These are phyloP conservation scores for Keiferia lycopersicella DNA, from an alignment of 2,888 invertebrate genomes.

Conservation along the genomic window DNA sequence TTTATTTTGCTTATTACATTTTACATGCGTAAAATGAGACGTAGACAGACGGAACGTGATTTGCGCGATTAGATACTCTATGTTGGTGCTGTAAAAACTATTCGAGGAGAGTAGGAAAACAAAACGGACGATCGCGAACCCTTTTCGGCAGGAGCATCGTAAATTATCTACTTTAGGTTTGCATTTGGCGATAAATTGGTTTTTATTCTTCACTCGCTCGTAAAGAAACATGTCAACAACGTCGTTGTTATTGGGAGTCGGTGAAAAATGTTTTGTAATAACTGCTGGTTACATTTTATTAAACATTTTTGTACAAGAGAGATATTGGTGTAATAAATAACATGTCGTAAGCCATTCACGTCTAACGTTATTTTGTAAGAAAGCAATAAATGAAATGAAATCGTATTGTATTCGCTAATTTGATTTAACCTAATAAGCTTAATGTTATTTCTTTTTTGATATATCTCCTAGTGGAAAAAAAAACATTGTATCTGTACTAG, in stretches of 20 bases:
- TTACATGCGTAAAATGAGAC: constrained; percentile 73
- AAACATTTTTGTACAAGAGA: constrained; percentile 21
- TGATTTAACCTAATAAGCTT: constrained; percentile 6
- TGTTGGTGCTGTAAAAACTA: constrained; percentile 54
- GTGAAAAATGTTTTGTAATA: constrained; percentile 24
- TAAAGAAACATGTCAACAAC: constrained; percentile 62
- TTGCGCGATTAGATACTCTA: constrained; percentile 67
- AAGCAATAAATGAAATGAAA: constrained; percentile 16
- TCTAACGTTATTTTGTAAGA: constrained; percentile 18
- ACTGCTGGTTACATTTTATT: constrained; percentile 19
- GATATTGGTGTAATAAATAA: constrained; percentile 19
- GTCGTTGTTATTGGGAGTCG: constrained; percentile 32
- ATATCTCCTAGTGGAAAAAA: background rate
- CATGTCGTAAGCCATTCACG: constrained; percentile 15
- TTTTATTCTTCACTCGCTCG: constrained; percentile 55
- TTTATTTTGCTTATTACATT: constrained; percentile 77
- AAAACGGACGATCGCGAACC: constrained; percentile 38
- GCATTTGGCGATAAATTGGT: constrained; percentile 71
- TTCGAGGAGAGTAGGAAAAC: constrained; percentile 30
- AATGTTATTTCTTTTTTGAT: constrained; percentile 9
- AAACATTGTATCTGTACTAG: background rate
- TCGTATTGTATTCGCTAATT: constrained; percentile 15
- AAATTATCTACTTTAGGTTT: constrained; percentile 74
- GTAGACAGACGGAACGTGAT: constrained; percentile 60
- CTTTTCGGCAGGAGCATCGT: constrained; percentile 66